These are phyloP conservation scores for Hylaeus volcanicus DNA, from an alignment of 1,140 invertebrate genomes.

Conservation along the genomic window DNA sequence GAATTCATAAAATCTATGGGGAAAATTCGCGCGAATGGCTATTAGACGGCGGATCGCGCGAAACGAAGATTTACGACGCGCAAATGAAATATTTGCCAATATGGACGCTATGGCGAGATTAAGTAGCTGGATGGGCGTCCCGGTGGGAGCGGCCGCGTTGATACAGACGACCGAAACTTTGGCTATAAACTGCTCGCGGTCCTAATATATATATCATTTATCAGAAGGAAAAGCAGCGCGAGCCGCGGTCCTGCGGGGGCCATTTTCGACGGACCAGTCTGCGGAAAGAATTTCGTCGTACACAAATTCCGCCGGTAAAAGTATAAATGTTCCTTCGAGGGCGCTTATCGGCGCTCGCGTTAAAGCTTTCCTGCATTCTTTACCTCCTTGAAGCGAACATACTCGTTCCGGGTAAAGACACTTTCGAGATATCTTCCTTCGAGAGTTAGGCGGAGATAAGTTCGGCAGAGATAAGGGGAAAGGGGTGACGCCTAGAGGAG, in stretches of 20 bases:
- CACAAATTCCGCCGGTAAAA: conserved; percentile 19
- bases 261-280: background rate
- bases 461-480: no score
- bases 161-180: conserved; percentile 44
- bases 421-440: background rate
- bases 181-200: conserved; percentile 34
- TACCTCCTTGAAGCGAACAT: background rate
- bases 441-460: no score
- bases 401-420: no score
- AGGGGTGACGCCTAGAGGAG: no score
- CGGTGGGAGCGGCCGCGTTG: conserved; percentile 19
- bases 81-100: conserved; percentile 46
- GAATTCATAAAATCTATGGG: background rate
- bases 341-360: background rate
- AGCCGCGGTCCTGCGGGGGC: conserved; percentile 18
- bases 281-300: conserved; percentile 22
- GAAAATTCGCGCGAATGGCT: conserved; percentile 1
- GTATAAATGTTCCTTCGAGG: conserved; percentile 12
- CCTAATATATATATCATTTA: conserved; percentile 40
- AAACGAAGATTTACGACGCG: conserved; percentile 21
- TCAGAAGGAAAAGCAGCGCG: conserved; percentile 28
- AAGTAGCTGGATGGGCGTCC: conserved; percentile 31
- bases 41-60: background rate
- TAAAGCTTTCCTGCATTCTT: no score
- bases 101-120: conserved; percentile 24